Percentiles rank a stretch among this genome's conserved stretches.
Evolutionary conservation across 2,888 invertebrate species (phyloP).

Genomic region (Neoitamus cyanurus): DNA sequence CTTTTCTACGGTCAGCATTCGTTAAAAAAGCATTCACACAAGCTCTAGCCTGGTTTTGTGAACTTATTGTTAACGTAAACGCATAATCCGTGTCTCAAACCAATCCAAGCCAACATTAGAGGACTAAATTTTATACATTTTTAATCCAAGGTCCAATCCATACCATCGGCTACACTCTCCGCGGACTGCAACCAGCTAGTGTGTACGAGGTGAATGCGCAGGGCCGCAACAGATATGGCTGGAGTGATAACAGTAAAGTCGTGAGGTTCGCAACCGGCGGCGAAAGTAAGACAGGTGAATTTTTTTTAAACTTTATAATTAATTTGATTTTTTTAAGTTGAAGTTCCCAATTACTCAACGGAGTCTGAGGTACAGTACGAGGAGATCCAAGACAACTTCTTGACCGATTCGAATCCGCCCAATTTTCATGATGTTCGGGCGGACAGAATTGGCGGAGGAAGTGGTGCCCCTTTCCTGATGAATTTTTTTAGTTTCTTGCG

Average conservation of each 20-base stretch:
- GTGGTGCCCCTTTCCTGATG: not conserved
- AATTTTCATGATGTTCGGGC: slow-evolving; percentile 56
- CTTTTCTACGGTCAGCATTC: too few relatives aligned
- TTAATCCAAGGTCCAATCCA: slow-evolving; percentile 74
- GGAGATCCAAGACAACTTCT: slow-evolving; percentile 56
- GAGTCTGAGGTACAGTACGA: slow-evolving; percentile 59
- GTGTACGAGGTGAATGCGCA: slow-evolving; percentile 82
- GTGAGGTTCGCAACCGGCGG: slow-evolving; percentile 82
- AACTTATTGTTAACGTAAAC: not conserved
- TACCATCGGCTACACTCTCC: slow-evolving; percentile 78
- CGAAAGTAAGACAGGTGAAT: slow-evolving; percentile 74
- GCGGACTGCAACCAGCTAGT: slow-evolving; percentile 78
- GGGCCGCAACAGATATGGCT: slow-evolving; percentile 87
- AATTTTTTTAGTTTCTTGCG: slow-evolving; percentile 7
- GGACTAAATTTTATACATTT: not conserved
- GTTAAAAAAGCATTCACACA: too few relatives aligned
- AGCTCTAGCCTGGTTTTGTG: not conserved
- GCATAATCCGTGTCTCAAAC: not conserved
- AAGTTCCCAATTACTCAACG: slow-evolving; percentile 64
- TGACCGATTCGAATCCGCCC: slow-evolving; percentile 58
- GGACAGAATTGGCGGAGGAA: slow-evolving; percentile 54
- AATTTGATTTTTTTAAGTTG: slow-evolving; percentile 57
- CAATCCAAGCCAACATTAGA: not conserved
- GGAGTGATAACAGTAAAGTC: slow-evolving; percentile 81
- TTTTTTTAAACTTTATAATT: slow-evolving; percentile 3